A percentile compares a stretch with the other conserved stretches of the same genome.
phyloP scores from a whole-genome alignment of 92 coral and sea anemone species.

The Isaurus tuberculatus region DNA sequence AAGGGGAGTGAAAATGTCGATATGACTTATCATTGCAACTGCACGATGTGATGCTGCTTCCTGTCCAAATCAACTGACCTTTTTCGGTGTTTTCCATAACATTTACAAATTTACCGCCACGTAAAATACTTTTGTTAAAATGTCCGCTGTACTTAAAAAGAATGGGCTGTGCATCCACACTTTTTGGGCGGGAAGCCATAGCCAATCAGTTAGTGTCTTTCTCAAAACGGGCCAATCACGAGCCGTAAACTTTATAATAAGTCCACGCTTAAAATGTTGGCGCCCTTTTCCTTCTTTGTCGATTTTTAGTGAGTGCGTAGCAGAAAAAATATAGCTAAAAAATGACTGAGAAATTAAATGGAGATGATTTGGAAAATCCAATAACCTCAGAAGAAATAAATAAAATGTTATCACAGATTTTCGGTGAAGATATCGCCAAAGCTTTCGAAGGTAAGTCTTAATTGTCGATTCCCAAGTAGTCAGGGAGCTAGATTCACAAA shows the following conservation, averaged over 20 bases:
- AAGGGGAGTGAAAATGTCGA: slow-evolving; percentile 58
- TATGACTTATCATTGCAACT: slow-evolving; percentile 11
- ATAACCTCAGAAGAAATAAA: slow-evolving; percentile 3
- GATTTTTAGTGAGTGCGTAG: slow-evolving; percentile 18
- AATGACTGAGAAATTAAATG: slow-evolving; percentile 7
- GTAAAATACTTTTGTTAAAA: slow-evolving; percentile 15
- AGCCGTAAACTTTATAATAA: slow-evolving; percentile 12
- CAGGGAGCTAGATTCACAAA: too few species aligned
- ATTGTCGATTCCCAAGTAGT: not conserved
- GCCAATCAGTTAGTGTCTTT: slow-evolving; percentile 43
- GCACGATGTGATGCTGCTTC: slow-evolving; percentile 10
- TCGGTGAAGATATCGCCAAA: slow-evolving; percentile 51
- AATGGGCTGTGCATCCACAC: slow-evolving; percentile 33
- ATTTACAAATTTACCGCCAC: slow-evolving; percentile 18
- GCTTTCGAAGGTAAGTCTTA: slow-evolving; percentile 50
- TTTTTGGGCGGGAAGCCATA: slow-evolving; percentile 50
- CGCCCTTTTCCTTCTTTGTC: slow-evolving; percentile 25
- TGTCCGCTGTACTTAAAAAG: slow-evolving; percentile 25
- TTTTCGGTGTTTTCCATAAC: not conserved
- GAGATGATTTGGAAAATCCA: slow-evolving; percentile 8
- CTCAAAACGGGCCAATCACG: slow-evolving; percentile 38
- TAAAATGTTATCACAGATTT: slow-evolving; percentile 9
- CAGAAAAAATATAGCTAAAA: slow-evolving; percentile 14
- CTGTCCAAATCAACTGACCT: slow-evolving; percentile 6
- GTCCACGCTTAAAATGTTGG: slow-evolving; percentile 25